Conservation (phyloP, 1,140 invertebrate genomes). For the Drosophila orena region DNA sequence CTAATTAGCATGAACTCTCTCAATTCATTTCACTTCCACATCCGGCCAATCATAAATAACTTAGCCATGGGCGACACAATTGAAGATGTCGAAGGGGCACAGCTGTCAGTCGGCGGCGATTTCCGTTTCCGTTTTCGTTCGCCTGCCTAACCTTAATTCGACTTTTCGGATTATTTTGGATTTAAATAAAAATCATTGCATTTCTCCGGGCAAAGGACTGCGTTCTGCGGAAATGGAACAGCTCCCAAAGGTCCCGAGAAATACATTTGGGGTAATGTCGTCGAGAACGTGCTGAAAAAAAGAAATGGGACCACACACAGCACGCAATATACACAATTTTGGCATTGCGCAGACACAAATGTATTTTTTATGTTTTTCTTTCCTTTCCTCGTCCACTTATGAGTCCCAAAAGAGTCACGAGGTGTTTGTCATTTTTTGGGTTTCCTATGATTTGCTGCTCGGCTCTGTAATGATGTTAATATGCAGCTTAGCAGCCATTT, state of each 20-base stretch:
- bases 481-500: constrained; percentile 56
- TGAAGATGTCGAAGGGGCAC: constrained; percentile 15
- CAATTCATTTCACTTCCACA: constrained; percentile 68
- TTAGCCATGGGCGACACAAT: constrained; percentile 26
- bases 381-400: not conserved
- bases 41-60: constrained; percentile 61
- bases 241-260: constrained; percentile 55
- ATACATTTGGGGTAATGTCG: not conserved
- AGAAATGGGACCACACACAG: constrained; percentile 17
- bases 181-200: constrained; percentile 32
- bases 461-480: constrained; percentile 59
- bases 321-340: constrained; percentile 46
- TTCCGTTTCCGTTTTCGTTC: constrained; percentile 56
- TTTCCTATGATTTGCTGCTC: constrained; percentile 41
- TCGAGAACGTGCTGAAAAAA: constrained; percentile 20
- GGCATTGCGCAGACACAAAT: constrained; percentile 63
- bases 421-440: constrained; percentile 26
- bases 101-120: constrained; percentile 42
- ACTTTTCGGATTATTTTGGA: constrained; percentile 22
- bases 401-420: constrained; percentile 52
- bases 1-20: constrained; percentile 66
- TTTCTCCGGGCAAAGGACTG: constrained; percentile 8
- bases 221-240: constrained; percentile 49
- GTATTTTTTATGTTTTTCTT: constrained; percentile 72
- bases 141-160: constrained; percentile 30